Evolutionary conservation across 2,113 vertebrate genomes (phyloP).

Genomic region (Petromus typicus): DNA sequence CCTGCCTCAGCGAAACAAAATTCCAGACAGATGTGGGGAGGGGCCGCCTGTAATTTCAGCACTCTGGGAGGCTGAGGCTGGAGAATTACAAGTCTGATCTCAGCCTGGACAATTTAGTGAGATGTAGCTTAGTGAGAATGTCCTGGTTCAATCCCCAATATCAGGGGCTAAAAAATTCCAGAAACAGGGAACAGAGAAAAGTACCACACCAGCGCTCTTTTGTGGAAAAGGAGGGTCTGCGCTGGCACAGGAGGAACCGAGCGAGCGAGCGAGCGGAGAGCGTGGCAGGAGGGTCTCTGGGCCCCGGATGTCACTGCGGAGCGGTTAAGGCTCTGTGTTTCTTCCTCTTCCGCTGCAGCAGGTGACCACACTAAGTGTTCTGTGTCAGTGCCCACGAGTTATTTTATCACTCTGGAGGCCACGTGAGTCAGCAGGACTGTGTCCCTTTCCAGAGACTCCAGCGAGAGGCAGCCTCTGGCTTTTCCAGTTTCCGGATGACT

Average conservation of each 20-base stretch:
- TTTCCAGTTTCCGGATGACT: background rate
- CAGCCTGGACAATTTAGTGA: background rate
- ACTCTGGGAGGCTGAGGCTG: background rate
- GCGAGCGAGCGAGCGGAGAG: too few species aligned
- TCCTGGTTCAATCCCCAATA: background rate
- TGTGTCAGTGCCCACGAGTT: background rate
- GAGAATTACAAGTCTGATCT: background rate
- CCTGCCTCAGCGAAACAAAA: background rate
- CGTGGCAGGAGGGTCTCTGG: fast-evolving
- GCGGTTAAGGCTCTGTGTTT: background rate
- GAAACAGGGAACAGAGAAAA: background rate
- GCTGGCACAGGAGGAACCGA: background rate
- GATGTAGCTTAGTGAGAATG: background rate
- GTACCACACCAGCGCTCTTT: background rate
- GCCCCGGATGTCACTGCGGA: fast-evolving
- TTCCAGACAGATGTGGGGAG: background rate
- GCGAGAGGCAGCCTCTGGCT: background rate
- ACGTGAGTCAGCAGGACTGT: background rate
- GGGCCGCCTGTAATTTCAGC: background rate
- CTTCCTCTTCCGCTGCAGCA: background rate
- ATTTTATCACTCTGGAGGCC: background rate
- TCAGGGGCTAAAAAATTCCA: background rate
- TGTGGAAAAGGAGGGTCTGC: background rate
- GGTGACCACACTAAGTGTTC: background rate
- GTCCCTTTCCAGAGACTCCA: background rate